phyloP scores from a whole-genome alignment of 2,113 vertebrate genomes.

The Elephantulus edwardii region DNA sequence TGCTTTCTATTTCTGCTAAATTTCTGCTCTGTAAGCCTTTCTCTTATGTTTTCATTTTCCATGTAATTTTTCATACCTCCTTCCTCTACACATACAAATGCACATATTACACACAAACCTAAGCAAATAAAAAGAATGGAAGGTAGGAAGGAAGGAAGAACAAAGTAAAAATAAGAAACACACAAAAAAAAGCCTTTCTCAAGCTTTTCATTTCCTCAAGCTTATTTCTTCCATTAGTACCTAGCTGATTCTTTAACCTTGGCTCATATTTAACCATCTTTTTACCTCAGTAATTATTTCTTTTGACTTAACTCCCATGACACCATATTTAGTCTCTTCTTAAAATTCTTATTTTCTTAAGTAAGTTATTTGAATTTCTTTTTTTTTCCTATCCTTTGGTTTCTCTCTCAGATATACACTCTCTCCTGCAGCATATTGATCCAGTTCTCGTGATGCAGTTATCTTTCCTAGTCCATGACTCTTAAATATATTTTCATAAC shows the following conservation, averaged over 20 bases:
- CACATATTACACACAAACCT: neutral
- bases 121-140: neutral
- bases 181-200: neutral
- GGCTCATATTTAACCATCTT: neutral
- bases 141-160: neutral
- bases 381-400: neutral
- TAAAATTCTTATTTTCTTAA: constrained; percentile 1
- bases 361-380: neutral
- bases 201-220: neutral
- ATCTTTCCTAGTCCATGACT: neutral
- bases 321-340: constrained; percentile 2
- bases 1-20: neutral
- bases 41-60: neutral
- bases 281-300: neutral
- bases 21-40: neutral
- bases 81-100: neutral
- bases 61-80: neutral
- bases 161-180: no score
- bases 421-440: neutral
- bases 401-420: neutral
- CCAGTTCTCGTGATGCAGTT: neutral
- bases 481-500: neutral
- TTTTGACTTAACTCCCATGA: neutral
- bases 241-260: neutral
- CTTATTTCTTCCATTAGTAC: neutral